A percentile compares a stretch with the other conserved stretches of the same genome.
Evolutionary conservation across 2,113 vertebrate genomes (phyloP).

Genomic region (Cryptotis parvus): DNA sequence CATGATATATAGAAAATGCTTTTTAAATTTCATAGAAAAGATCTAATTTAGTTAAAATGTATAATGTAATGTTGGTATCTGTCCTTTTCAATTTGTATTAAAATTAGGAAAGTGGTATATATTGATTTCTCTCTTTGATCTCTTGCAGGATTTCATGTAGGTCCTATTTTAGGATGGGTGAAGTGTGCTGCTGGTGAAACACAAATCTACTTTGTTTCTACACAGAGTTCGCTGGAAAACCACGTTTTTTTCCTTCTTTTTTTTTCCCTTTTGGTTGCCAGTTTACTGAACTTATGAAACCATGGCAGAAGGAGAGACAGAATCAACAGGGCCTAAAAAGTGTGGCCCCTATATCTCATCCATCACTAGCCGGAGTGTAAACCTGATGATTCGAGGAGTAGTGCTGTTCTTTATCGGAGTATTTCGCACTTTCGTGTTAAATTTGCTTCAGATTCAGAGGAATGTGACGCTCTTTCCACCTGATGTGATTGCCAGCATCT

Average conservation of each 20-base stretch:
- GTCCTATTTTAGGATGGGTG: constrained; percentile 76
- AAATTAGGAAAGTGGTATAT: constrained; percentile 29
- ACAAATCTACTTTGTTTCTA: constrained; percentile 55
- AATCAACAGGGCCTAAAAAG: constrained; percentile 82
- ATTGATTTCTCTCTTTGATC: constrained; percentile 68
- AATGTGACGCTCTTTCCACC: constrained; percentile 98
- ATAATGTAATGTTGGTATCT: constrained; percentile 47
- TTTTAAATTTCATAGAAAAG: constrained; percentile 35
- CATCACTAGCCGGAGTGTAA: constrained; percentile 92
- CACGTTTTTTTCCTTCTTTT: background rate
- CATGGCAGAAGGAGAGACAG: constrained; percentile 89
- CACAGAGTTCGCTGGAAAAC: constrained; percentile 64
- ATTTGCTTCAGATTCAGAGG: constrained; percentile 97
- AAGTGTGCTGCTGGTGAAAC: constrained; percentile 65
- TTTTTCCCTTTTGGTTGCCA: background rate
- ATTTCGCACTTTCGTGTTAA: constrained; percentile 95
- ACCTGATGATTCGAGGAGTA: constrained; percentile 93
- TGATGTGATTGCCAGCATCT: constrained; percentile 96
- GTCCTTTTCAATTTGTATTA: constrained; percentile 7
- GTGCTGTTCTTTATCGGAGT: constrained; percentile 96
- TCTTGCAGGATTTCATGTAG: constrained; percentile 85
- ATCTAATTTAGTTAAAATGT: constrained; percentile 60
- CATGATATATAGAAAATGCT: background rate
- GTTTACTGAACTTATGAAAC: constrained; percentile 80
- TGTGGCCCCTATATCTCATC: constrained; percentile 92